These are phyloP conservation scores for Nothoprocta perdicaria DNA, from an alignment of 2,113 vertebrate species.

Conservation along the genomic window DNA sequence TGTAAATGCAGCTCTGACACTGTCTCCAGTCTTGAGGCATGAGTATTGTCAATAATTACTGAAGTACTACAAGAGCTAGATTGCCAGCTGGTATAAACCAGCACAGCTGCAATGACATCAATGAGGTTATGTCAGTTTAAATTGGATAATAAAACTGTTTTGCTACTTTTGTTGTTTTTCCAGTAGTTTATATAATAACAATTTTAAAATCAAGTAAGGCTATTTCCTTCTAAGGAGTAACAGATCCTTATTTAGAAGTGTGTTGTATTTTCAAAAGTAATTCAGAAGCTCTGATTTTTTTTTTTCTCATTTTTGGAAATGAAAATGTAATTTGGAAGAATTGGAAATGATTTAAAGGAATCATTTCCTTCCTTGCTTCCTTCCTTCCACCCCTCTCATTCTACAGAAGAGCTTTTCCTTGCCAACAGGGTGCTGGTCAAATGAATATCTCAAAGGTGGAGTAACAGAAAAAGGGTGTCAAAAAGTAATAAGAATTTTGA, in stretches of 20 bases:
- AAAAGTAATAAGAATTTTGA: not conserved
- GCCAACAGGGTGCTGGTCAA: not conserved
- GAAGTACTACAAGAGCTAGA: not conserved
- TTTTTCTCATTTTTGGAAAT: not conserved
- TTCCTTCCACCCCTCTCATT: not conserved
- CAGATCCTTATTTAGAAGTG: not conserved
- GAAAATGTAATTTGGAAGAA: not conserved
- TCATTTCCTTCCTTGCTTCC: not conserved
- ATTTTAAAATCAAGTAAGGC: not conserved
- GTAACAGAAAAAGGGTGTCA: not conserved
- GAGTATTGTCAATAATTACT: not conserved
- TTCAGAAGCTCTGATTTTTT: not conserved
- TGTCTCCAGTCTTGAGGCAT: not conserved
- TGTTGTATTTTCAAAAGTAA: conserved; percentile 2
- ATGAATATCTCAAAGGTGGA: not conserved
- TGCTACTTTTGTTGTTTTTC: not conserved
- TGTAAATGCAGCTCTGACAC: not conserved
- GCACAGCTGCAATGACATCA: not conserved
- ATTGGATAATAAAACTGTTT: not conserved
- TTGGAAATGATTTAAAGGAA: not conserved
- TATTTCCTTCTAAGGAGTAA: not conserved
- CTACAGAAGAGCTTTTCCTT: not conserved
- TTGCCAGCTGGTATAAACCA: not conserved
- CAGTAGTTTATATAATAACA: not conserved
- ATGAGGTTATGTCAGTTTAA: not conserved